Percentiles rank a stretch among this genome's conserved stretches.
These are phyloP conservation scores for Atethmia centrago DNA, from an alignment of 2,888 invertebrate species.

Conservation along the genomic window DNA sequence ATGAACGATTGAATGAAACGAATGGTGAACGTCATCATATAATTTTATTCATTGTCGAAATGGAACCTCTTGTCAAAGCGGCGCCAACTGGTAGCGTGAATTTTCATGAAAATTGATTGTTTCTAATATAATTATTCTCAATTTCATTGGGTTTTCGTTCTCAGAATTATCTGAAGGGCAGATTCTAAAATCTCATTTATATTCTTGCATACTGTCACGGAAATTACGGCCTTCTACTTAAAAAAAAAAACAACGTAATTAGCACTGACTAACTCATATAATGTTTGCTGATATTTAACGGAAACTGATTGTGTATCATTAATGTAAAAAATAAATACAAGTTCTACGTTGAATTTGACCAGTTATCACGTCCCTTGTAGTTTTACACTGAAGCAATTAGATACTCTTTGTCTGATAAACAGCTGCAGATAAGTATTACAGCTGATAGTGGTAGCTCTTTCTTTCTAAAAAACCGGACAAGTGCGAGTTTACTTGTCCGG, in stretches of 20 bases:
- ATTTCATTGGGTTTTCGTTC: no score
- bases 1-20: no score
- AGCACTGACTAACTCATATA: background rate
- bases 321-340: slow-evolving; percentile 6
- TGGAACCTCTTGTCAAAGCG: no score
- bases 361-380: slow-evolving; percentile 1
- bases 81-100: no score
- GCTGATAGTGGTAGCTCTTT: background rate
- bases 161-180: background rate
- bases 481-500: no score
- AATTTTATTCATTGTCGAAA: no score
- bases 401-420: slow-evolving; percentile 8
- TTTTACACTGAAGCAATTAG: background rate
- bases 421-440: slow-evolving; percentile 2
- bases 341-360: slow-evolving; percentile 33
- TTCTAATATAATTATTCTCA: no score
- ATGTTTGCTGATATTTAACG: slow-evolving; percentile 20
- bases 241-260: background rate
- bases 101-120: no score
- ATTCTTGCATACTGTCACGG: no score
- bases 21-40: no score
- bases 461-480: no score
- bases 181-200: background rate
- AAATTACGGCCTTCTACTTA: background rate
- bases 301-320: slow-evolving; percentile 39